Conservation (phyloP, 2,113 vertebrate genomes). For the Hemicordylus capensis region DNA sequence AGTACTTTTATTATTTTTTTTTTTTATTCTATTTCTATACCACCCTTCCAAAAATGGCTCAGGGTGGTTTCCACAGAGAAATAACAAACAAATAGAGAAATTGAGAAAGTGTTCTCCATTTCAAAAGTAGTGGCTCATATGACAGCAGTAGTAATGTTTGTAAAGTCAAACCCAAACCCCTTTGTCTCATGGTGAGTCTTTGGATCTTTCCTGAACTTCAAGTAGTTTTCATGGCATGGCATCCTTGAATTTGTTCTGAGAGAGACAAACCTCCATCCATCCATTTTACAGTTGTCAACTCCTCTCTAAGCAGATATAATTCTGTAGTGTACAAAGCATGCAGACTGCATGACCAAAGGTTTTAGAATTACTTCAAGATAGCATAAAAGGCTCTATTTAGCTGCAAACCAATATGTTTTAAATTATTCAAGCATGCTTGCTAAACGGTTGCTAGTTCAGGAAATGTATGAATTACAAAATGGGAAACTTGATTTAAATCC, state of each 20-base stretch:
- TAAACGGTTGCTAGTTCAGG: constrained; percentile 1
- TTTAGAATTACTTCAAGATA: not conserved
- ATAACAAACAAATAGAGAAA: too few species aligned
- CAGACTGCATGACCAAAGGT: not conserved
- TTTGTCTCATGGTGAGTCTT: not conserved
- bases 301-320: not conserved
- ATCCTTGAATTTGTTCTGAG: not conserved
- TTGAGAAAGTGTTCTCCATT: too few species aligned
- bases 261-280: not conserved
- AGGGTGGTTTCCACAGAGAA: too few species aligned
- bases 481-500: constrained; percentile 3
- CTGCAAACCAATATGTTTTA: not conserved
- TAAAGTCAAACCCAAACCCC: too few species aligned
- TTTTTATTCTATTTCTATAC: too few species aligned
- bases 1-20: too few species aligned
- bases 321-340: not conserved
- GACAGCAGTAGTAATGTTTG: too few species aligned
- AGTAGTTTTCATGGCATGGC: not conserved
- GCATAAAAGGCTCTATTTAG: not conserved
- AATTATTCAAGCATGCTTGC: constrained; percentile 1
- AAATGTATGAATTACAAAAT: constrained; percentile 9
- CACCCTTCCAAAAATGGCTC: too few species aligned
- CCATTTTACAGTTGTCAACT: not conserved
- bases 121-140: not conserved
- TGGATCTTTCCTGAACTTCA: not conserved